A percentile compares a stretch with the other conserved stretches of the same genome.
phyloP scores from a whole-genome alignment of 2,113 vertebrate genomes.

The Probosciger aterrimus region DNA sequence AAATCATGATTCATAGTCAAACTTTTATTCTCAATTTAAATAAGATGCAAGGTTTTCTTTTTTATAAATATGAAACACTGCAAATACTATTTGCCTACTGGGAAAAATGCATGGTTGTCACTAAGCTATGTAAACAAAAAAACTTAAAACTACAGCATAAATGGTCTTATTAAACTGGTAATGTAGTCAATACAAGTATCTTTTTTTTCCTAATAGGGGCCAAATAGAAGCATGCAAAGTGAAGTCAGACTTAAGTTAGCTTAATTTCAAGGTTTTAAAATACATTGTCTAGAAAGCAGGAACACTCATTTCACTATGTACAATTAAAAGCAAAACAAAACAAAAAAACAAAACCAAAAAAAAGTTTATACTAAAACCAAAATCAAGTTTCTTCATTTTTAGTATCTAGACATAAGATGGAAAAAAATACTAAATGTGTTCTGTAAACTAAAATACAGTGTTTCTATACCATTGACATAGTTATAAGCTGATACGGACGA shows the following conservation, averaged over 20 bases:
- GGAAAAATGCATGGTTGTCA: conserved; percentile 54
- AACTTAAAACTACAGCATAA: conserved; percentile 64
- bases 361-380: conserved; percentile 66
- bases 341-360: conserved; percentile 20
- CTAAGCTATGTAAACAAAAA: conserved; percentile 65
- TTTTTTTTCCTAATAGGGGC: conserved; percentile 47
- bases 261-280: conserved; percentile 65
- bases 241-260: conserved; percentile 65
- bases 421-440: conserved; percentile 72
- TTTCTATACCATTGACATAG: conserved; percentile 75
- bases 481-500: conserved; percentile 53
- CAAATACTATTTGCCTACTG: conserved; percentile 46
- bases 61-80: conserved; percentile 73
- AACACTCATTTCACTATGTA: conserved; percentile 73
- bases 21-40: conserved; percentile 72
- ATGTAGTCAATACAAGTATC: conserved; percentile 18
- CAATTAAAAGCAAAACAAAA: conserved; percentile 60
- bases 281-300: conserved; percentile 69
- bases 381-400: conserved; percentile 81
- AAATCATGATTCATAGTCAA: conserved; percentile 68
- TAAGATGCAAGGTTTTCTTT: conserved; percentile 60
- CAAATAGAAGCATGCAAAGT: conserved; percentile 53
- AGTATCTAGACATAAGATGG: conserved; percentile 77
- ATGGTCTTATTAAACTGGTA: conserved; percentile 59
- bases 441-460: conserved; percentile 80